Evolutionary conservation across 2,888 invertebrate species (phyloP).

Genomic region (Quadroppia sp.): DNA sequence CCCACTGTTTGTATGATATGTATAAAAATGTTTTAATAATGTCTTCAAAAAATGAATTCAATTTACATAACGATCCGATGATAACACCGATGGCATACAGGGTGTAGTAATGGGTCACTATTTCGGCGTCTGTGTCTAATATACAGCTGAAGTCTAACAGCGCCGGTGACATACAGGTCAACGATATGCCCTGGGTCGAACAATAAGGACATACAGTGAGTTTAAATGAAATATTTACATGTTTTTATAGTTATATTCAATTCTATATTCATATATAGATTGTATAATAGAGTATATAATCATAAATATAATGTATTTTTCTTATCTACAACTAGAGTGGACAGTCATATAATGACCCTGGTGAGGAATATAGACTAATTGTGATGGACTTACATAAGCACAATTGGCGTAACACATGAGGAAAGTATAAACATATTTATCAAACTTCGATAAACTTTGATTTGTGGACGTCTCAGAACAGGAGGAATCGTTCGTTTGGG

Average conservation of each 20-base stretch:
- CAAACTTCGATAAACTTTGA: slow-evolving; percentile 1
- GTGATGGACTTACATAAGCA: slow-evolving; percentile 10
- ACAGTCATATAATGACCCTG: neutral
- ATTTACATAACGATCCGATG: slow-evolving; percentile 16
- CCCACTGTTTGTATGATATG: slow-evolving; percentile 13
- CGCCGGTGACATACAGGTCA: slow-evolving; percentile 25
- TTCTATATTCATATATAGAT: no score
- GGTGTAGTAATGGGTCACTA: slow-evolving; percentile 14
- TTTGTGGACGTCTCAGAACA: neutral
- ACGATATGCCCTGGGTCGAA: neutral
- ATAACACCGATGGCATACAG: slow-evolving; percentile 13
- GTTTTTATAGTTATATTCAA: no score
- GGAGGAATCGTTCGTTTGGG: neutral
- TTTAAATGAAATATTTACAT: no score
- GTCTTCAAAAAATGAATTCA: neutral
- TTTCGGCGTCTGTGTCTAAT: neutral
- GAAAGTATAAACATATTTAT: slow-evolving; percentile 31
- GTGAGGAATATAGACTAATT: neutral
- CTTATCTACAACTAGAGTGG: no score
- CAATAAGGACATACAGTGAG: neutral
- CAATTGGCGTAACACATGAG: neutral
- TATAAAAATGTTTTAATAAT: no score
- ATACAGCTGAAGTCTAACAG: neutral
- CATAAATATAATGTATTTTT: no score
- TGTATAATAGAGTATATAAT: no score